Base-by-base conservation (phyloP, 64 coral and sea anemone genomes). In the Acropora yongei region DNA sequence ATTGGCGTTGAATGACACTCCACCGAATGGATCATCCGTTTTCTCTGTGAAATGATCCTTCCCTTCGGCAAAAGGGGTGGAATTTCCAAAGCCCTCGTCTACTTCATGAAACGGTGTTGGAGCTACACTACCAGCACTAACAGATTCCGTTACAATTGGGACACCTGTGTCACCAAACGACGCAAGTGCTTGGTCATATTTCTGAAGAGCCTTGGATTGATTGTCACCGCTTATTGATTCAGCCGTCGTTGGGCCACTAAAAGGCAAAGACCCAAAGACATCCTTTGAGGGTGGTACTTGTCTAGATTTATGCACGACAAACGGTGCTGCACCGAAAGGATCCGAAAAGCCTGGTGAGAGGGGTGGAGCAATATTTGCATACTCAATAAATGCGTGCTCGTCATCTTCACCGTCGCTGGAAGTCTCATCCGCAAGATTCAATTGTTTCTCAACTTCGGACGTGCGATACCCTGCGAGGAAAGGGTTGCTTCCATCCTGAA, bases 241-340 rank as follows among this genome's bases (percentile, higher is more conserved):
- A 55, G 30, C 78, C 0, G 72, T 16, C 7, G 44, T 49, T 6
- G 47, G 49, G 6, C 48, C 57, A 57, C 60, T 49, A 73, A 93
- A 87, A 49, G 91, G 91, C 3, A 82, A 75, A 6, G 91, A 40
- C 0, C 91, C 91, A 80, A 93, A 93, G 0, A 49, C 83, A 78
- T 93, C 91, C 40, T 46, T 84, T 13, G 83, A 72, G 41, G 61
- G 20, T 41, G 91, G 82, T 43, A 41, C 40, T 30, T 77, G 80
- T 44, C 72, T 87, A 13, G 40, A 14, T 73, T 87, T 77, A 46
- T 78, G 91, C 19, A 93, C 4, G 6, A 63, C 41, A 19, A 93
- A 93, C 1, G 91, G 91, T 19, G 80, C 91, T 14, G 91, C 74
- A 13, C 91, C 91, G 11, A 93, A 93, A 1, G 91, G 91, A 80